A percentile compares a stretch with the other conserved stretches of the same genome.
Conservation (phyloP, 2,888 invertebrate genomes). For the Podotricha telesiphe region DNA sequence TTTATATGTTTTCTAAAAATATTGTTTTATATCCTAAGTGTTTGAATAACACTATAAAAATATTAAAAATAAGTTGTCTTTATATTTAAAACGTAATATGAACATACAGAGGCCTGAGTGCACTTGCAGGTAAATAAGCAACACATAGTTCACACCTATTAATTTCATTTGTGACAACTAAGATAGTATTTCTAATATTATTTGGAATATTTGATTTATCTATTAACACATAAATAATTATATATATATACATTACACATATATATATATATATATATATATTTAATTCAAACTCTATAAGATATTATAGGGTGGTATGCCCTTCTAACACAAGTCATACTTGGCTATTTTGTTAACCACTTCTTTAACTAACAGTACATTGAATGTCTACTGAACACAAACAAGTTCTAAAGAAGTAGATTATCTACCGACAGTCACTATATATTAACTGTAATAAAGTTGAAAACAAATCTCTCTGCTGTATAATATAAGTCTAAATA, state of each 20-base stretch:
- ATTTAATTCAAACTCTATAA: background rate
- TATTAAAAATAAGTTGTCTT: too few species aligned
- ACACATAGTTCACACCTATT: slow-evolving; percentile 13
- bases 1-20: too few species aligned
- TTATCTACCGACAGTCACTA: background rate
- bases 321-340: slow-evolving; percentile 16
- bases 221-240: slow-evolving; percentile 14
- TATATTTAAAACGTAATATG: slow-evolving; percentile 7
- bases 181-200: slow-evolving; percentile 8
- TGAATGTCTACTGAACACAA: slow-evolving; percentile 4
- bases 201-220: slow-evolving; percentile 26
- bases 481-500: too few species aligned
- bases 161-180: slow-evolving; percentile 24
- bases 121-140: slow-evolving; percentile 2
- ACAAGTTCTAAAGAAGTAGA: slow-evolving; percentile 16
- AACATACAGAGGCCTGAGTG: slow-evolving; percentile 5
- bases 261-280: slow-evolving; percentile 2
- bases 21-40: too few species aligned
- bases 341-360: slow-evolving; percentile 6
- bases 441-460: background rate
- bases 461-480: too few species aligned
- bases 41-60: too few species aligned
- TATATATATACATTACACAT: too few species aligned
- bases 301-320: background rate
- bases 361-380: slow-evolving; percentile 3